A percentile compares a stretch with the other conserved stretches of the same genome.
These are phyloP conservation scores for Spea multiplicata DNA, from an alignment of 2,113 vertebrate genomes.

Conservation along the genomic window DNA sequence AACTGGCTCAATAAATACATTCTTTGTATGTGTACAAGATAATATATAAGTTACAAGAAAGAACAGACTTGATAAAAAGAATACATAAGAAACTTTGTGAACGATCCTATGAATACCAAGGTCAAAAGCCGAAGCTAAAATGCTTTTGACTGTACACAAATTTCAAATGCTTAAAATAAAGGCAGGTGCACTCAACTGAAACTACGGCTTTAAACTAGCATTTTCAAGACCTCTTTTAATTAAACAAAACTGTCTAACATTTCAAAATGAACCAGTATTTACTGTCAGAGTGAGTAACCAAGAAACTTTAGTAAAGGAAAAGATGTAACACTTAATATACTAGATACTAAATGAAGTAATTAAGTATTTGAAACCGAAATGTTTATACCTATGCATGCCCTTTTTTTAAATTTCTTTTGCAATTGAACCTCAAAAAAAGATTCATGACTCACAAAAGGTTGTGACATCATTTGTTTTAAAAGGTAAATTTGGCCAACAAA, in stretches of 20 bases:
- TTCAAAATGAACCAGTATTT: neutral
- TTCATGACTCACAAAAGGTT: too few relatives aligned
- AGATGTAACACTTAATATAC: too few relatives aligned
- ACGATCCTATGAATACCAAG: conserved; percentile 26
- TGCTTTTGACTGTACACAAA: conserved; percentile 36
- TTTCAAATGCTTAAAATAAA: conserved; percentile 35
- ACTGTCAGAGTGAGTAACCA: conserved; percentile 3
- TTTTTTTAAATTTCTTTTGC: too few relatives aligned
- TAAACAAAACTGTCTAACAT: conserved; percentile 22
- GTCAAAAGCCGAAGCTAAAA: conserved; percentile 36
- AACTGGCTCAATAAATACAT: neutral
- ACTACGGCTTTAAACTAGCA: conserved; percentile 9
- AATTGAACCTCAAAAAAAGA: too few relatives aligned
- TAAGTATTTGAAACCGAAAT: too few relatives aligned
- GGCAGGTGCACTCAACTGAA: conserved; percentile 25
- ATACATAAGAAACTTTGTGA: conserved; percentile 25
- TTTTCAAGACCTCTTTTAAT: conserved; percentile 27
- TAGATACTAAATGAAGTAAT: too few relatives aligned
- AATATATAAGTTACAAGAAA: conserved; percentile 20
- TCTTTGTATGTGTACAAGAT: neutral
- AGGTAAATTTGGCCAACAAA: too few relatives aligned
- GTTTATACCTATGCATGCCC: too few relatives aligned
- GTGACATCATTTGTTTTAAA: too few relatives aligned
- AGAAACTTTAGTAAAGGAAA: neutral
- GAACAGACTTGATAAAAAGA: conserved; percentile 33